Conservation (phyloP, 2,888 invertebrate species). For the Melipona beecheii region DNA sequence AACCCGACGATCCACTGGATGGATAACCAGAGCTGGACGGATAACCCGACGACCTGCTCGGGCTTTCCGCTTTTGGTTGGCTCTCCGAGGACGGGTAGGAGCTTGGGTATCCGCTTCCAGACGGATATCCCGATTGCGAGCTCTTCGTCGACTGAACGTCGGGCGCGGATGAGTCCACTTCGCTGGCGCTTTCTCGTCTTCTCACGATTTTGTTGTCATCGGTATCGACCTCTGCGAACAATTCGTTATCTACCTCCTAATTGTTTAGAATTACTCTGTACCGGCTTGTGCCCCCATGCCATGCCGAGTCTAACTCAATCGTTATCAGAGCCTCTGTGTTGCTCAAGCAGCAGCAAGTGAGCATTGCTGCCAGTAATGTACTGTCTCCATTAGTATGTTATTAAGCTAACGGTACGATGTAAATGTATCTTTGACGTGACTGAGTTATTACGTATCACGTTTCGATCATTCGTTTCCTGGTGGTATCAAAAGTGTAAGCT, state of each 20-base stretch:
- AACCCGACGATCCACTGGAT: constrained; percentile 49
- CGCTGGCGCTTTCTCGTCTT: constrained; percentile 68
- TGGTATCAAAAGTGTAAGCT: background rate
- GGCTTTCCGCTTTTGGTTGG: constrained; percentile 40
- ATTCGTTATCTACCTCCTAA: constrained; percentile 74
- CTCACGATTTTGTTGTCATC: constrained; percentile 63
- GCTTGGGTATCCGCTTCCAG: constrained; percentile 41
- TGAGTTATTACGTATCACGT: background rate
- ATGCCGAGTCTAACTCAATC: constrained; percentile 58
- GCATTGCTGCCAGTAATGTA: constrained; percentile 1
- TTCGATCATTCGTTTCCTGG: background rate
- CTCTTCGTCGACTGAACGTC: constrained; percentile 43
- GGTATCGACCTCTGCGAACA: constrained; percentile 79
- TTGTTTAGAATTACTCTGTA: constrained; percentile 40
- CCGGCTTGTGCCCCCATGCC: constrained; percentile 53
- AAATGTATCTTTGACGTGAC: background rate
- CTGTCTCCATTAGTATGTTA: constrained; percentile 32
- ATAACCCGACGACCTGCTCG: constrained; percentile 39
- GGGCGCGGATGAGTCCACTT: constrained; percentile 9
- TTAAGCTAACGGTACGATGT: constrained; percentile 22
- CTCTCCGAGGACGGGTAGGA: constrained; percentile 37
- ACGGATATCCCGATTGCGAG: constrained; percentile 49
- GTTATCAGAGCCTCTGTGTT: background rate
- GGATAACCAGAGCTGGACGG: constrained; percentile 41
- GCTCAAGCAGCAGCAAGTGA: constrained; percentile 7